Conservation (phyloP, 2,113 vertebrate genomes). For the Crotalus tigris region DNA sequence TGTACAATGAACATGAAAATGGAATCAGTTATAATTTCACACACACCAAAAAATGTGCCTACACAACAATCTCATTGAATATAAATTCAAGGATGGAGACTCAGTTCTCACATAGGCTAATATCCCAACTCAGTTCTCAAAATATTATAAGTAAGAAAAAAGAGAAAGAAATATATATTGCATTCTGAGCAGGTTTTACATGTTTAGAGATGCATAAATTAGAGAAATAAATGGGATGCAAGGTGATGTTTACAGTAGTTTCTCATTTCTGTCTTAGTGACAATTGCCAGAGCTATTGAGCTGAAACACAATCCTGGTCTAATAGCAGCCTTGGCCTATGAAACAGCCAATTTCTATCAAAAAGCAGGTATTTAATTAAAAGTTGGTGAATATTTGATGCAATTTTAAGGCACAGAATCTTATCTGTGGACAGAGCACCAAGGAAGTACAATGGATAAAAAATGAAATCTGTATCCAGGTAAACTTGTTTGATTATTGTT, state of each 20-base stretch:
- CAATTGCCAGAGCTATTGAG: constrained; percentile 95
- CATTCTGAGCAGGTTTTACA: background rate
- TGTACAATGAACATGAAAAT: background rate
- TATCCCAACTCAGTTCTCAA: background rate
- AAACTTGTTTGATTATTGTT: background rate
- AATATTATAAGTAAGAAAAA: background rate
- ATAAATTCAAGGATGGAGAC: background rate
- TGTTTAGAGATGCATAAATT: background rate
- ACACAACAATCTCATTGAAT: background rate
- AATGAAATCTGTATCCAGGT: background rate
- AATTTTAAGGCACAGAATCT: background rate
- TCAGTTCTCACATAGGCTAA: background rate
- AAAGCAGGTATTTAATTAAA: constrained; percentile 80
- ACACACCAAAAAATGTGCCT: background rate
- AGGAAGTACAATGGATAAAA: background rate
- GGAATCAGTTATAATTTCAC: background rate
- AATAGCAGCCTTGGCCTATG: constrained; percentile 88
- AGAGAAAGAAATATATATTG: background rate
- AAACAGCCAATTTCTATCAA: constrained; percentile 97
- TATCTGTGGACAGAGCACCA: background rate
- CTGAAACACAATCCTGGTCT: constrained; percentile 90
- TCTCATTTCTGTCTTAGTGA: constrained; percentile 73
- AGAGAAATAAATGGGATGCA: constrained; percentile 26
- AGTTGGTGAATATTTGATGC: constrained; percentile 26
- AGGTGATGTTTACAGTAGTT: background rate